phyloP scores from a whole-genome alignment of 2,888 invertebrate species.

The Charanyca ferruginea region DNA sequence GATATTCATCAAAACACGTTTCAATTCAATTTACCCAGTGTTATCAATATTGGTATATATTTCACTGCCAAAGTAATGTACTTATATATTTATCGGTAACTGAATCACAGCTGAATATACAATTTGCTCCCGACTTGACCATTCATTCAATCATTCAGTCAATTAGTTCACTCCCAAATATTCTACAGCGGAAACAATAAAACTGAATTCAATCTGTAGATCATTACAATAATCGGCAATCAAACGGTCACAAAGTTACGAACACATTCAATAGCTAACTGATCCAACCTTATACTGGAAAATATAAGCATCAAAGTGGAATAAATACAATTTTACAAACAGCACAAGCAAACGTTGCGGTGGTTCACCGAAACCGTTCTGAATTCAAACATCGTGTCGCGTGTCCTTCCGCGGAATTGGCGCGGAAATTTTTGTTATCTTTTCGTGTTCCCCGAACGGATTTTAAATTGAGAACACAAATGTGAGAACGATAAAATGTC shows the following conservation, averaged over 20 bases:
- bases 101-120: constrained; percentile 3
- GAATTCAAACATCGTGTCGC: constrained; percentile 89
- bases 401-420: constrained; percentile 89
- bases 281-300: constrained; percentile 27
- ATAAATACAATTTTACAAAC: constrained; percentile 62
- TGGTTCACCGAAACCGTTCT: constrained; percentile 87
- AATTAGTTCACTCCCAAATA: constrained; percentile 54
- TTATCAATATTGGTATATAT: constrained; percentile 12
- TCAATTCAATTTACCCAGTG: neutral
- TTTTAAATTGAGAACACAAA: constrained; percentile 90
- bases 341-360: constrained; percentile 63
- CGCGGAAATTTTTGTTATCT: constrained; percentile 91
- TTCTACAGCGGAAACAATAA: constrained; percentile 56
- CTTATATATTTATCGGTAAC: constrained; percentile 3
- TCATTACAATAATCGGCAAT: constrained; percentile 61
- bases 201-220: constrained; percentile 59
- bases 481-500: constrained; percentile 80
- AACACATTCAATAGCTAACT: neutral
- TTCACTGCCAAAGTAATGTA: constrained; percentile 8
- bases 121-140: constrained; percentile 16
- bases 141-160: constrained; percentile 40
- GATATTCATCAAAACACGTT: neutral
- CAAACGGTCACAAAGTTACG: constrained; percentile 44
- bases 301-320: constrained; percentile 53
- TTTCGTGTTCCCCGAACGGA: constrained; percentile 90